phyloP scores from a whole-genome alignment of 2,888 invertebrate species.

The Pyrgus malvae region DNA sequence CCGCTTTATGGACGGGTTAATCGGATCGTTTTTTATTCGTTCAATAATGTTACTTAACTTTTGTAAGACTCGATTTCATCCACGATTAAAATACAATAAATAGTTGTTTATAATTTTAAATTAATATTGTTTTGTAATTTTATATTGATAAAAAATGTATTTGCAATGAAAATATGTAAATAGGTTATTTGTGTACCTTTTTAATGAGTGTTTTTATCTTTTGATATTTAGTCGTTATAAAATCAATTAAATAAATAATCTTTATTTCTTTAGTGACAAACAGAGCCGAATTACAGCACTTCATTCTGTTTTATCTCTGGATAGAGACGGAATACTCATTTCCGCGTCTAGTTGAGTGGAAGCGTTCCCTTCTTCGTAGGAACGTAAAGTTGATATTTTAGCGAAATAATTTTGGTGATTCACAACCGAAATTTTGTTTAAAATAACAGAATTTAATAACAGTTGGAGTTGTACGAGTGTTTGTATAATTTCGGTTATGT shows the following conservation, averaged over 20 bases:
- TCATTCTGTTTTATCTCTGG: background rate
- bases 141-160: background rate
- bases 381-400: background rate
- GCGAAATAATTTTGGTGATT: background rate
- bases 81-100: conserved; percentile 1
- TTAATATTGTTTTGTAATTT: background rate
- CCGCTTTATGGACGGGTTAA: conserved; percentile 14
- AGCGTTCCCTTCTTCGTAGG: conserved; percentile 4
- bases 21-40: conserved; percentile 7
- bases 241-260: no score
- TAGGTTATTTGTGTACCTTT: no score
- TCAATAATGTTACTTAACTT: conserved; percentile 15
- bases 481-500: background rate
- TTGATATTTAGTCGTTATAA: no score
- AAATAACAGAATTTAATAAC: background rate
- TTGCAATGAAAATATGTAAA: no score
- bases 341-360: conserved; percentile 13
- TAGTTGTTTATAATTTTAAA: background rate
- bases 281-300: background rate
- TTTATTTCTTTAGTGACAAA: no score
- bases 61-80: background rate
- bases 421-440: background rate
- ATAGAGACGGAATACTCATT: conserved; percentile 15
- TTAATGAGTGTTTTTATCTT: no score
- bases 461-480: no score